A percentile compares a stretch with the other conserved stretches of the same genome.
These are phyloP conservation scores for Lycaena phlaeas DNA, from an alignment of 2,888 invertebrate species.

Conservation along the genomic window DNA sequence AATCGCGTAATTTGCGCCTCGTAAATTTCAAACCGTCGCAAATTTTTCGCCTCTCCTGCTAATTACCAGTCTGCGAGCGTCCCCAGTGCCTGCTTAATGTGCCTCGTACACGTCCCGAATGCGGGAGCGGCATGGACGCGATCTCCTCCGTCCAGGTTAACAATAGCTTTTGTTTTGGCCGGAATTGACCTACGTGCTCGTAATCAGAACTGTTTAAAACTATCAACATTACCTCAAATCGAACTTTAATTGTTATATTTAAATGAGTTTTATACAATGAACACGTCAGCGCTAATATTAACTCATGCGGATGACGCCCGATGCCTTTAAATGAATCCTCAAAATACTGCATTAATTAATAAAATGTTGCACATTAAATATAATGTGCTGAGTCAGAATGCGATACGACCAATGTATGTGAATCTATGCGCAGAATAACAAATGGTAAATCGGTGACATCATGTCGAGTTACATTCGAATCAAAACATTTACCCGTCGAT, in stretches of 20 bases:
- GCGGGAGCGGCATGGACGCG: constrained; percentile 53
- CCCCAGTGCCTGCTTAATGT: constrained; percentile 66
- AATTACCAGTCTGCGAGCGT: constrained; percentile 67
- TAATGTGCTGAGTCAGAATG: constrained; percentile 36
- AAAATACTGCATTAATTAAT: constrained; percentile 6
- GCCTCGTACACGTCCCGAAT: constrained; percentile 64
- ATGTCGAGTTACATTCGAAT: constrained; percentile 20
- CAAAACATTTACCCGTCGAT: not conserved
- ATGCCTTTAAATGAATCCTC: constrained; percentile 4
- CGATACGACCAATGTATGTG: constrained; percentile 40
- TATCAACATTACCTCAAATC: constrained; percentile 18
- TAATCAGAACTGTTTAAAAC: constrained; percentile 36
- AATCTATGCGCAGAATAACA: constrained; percentile 50
- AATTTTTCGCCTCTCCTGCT: constrained; percentile 70
- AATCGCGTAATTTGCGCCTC: constrained; percentile 71
- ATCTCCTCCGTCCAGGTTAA: constrained; percentile 49
- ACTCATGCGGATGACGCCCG: constrained; percentile 3
- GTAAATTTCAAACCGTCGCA: constrained; percentile 71
- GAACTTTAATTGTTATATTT: constrained; percentile 1
- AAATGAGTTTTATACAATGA: not conserved
- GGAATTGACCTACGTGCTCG: constrained; percentile 45
- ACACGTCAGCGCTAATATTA: not conserved
- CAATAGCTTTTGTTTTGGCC: constrained; percentile 65
- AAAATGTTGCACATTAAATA: constrained; percentile 4
- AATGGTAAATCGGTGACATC: constrained; percentile 60